These are phyloP conservation scores for Parasteatoda lunata DNA, from an alignment of 2,888 invertebrate species.

Conservation along the genomic window DNA sequence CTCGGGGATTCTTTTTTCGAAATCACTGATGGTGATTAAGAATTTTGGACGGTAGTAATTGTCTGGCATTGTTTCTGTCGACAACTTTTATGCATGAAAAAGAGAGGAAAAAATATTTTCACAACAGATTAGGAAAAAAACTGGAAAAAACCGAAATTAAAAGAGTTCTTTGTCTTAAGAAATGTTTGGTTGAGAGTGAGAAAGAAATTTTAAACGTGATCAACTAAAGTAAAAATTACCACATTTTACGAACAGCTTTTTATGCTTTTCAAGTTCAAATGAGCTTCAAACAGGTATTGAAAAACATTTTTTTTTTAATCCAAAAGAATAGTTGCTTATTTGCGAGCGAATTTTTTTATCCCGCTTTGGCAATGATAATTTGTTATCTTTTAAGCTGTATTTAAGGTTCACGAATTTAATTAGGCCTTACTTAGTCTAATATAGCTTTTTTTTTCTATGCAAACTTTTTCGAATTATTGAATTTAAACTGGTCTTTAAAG, in stretches of 20 bases:
- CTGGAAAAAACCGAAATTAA: conserved; percentile 12
- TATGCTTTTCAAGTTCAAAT: neutral
- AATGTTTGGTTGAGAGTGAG: conserved; percentile 23
- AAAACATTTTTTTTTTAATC: neutral
- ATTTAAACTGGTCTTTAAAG: neutral
- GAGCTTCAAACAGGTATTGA: neutral
- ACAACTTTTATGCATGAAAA: conserved; percentile 20
- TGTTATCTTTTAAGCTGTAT: too few species aligned
- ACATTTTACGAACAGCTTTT: conserved; percentile 18
- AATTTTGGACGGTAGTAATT: conserved; percentile 53
- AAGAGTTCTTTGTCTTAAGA: conserved; percentile 36
- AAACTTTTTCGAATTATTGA: neutral
- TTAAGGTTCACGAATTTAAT: too few species aligned
- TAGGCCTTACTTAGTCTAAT: neutral
- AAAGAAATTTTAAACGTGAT: conserved; percentile 8
- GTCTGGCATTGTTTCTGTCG: conserved; percentile 54
- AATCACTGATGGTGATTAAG: conserved; percentile 39
- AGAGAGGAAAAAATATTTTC: conserved; percentile 11
- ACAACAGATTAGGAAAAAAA: neutral
- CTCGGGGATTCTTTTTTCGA: conserved; percentile 16
- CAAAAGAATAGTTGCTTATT: too few species aligned
- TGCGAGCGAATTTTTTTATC: too few species aligned
- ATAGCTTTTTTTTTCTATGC: neutral
- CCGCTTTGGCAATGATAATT: neutral
- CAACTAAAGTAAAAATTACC: conserved; percentile 1